Conservation (phyloP, 2,113 vertebrate genomes). For the Brienomyrus longianalis region DNA sequence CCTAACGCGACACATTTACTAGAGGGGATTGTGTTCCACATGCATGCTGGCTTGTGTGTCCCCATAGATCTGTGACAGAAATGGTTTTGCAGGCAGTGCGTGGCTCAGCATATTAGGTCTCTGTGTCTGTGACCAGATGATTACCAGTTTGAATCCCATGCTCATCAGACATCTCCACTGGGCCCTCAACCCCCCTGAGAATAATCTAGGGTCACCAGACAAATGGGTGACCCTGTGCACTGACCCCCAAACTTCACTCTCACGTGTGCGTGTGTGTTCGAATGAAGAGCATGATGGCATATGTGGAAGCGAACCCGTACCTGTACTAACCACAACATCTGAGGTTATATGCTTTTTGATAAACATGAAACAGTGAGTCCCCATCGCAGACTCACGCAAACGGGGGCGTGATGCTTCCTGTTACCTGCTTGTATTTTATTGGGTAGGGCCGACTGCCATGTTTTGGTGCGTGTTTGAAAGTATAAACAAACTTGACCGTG, state of each 20-base stretch:
- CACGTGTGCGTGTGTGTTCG: not conserved
- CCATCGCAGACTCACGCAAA: not conserved
- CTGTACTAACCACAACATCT: not conserved
- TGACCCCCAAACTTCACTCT: not conserved
- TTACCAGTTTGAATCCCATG: not conserved
- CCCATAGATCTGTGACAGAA: not conserved
- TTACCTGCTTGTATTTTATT: not conserved
- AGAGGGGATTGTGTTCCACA: not conserved
- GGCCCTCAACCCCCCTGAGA: not conserved
- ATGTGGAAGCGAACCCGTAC: not conserved
- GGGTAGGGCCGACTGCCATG: not conserved
- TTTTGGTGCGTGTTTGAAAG: slow-evolving; percentile 12
- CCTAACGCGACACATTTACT: not conserved
- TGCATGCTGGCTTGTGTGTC: not conserved
- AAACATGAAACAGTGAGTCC: not conserved
- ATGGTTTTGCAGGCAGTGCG: not conserved
- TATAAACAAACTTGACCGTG: slow-evolving; percentile 10
- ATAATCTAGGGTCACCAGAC: not conserved
- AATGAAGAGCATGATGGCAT: not conserved
- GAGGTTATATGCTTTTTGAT: not conserved
- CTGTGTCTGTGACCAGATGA: not conserved
- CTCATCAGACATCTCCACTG: not conserved
- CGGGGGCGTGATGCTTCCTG: not conserved
- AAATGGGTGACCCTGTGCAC: not conserved
- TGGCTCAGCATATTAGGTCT: not conserved